phyloP scores from a whole-genome alignment of 2,797 vertebrate genomes.

The Megalops cyprinoides region DNA sequence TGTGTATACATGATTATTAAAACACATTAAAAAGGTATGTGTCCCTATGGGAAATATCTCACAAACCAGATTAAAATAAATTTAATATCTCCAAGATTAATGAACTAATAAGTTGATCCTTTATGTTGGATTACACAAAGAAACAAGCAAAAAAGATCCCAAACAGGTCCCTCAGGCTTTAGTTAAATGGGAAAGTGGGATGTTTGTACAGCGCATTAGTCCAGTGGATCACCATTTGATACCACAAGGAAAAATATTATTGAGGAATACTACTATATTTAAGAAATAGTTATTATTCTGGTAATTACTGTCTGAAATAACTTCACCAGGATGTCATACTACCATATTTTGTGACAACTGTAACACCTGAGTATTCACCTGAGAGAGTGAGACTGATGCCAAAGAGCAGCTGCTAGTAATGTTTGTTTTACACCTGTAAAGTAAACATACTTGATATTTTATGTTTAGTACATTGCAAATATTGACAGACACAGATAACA shows the following conservation, averaged over 20 bases:
- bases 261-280: conserved; percentile 16
- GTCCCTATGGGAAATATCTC: conserved; percentile 18
- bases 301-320: background rate
- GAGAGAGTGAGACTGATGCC: conserved; percentile 8
- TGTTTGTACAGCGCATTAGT: conserved; percentile 2
- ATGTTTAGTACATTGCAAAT: conserved; percentile 9
- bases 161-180: conserved; percentile 21
- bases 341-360: background rate
- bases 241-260: conserved; percentile 3
- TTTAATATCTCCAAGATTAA: conserved; percentile 29
- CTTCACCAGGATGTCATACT: background rate
- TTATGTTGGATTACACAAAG: conserved; percentile 13
- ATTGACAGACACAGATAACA: background rate
- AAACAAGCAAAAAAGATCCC: conserved; percentile 1
- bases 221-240: background rate
- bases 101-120: conserved; percentile 23
- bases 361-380: background rate
- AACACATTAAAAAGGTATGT: background rate
- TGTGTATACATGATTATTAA: background rate
- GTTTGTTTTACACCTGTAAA: background rate
- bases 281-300: background rate
- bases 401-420: background rate
- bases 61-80: conserved; percentile 4
- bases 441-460: conserved; percentile 5
- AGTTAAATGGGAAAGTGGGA: background rate